A percentile compares a stretch with the other conserved stretches of the same genome.
Conservation (phyloP, 2,113 vertebrate species). For the Cephalophus harveyi region DNA sequence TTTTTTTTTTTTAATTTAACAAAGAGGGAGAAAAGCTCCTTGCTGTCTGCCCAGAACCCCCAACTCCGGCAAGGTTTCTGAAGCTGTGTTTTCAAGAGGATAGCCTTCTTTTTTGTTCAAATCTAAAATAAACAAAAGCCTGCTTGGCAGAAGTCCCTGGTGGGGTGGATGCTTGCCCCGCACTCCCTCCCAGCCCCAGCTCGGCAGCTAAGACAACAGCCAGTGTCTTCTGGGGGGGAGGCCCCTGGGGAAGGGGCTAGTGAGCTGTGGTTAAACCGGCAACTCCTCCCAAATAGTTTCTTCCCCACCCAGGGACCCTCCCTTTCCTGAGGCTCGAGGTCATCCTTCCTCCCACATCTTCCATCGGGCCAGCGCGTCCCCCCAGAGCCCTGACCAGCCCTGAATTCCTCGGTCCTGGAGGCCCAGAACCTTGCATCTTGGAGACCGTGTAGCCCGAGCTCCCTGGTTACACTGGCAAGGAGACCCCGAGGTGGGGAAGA, state of each 20-base stretch:
- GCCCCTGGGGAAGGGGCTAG: background rate
- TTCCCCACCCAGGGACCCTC: conserved; percentile 49
- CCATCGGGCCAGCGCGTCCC: background rate
- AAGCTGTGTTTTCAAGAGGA: background rate
- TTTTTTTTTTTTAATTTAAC: background rate
- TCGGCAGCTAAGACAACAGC: conserved; percentile 37
- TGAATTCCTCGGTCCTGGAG: conserved; percentile 37
- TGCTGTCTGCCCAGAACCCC: background rate
- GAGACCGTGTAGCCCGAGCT: background rate
- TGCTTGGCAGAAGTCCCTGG: background rate
- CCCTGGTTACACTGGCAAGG: accelerated
- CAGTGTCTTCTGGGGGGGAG: background rate
- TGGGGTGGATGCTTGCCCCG: accelerated
- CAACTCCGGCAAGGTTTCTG: background rate
- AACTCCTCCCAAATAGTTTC: conserved; percentile 36
- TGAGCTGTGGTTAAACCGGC: background rate
- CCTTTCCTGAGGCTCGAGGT: conserved; percentile 30
- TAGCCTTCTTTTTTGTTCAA: background rate
- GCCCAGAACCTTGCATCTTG: background rate
- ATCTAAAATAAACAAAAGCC: conserved; percentile 46
- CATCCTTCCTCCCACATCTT: conserved; percentile 23
- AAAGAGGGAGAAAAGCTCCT: background rate
- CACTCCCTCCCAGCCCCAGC: background rate
- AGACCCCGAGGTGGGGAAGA: background rate
- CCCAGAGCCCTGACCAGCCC: conserved; percentile 24